Conservation (phyloP, 2,113 vertebrate genomes). For the Misgurnus anguillicaudatus region DNA sequence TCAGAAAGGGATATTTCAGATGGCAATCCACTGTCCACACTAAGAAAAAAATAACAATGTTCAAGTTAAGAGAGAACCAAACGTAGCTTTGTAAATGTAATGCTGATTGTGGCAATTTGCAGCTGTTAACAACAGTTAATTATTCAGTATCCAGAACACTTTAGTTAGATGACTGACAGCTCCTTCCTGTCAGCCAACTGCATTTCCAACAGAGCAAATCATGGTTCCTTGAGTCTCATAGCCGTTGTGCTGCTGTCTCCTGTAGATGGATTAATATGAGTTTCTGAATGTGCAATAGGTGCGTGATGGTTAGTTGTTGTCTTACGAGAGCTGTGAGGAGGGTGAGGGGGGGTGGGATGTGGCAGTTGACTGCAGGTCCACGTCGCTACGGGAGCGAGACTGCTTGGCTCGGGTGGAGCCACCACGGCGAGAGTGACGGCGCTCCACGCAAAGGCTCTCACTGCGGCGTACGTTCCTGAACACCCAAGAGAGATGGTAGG, state of each 20-base stretch:
- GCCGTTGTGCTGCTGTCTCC: slow-evolving; percentile 29
- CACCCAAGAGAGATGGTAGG: slow-evolving; percentile 19
- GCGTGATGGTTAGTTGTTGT: background rate
- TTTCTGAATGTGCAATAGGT: slow-evolving; percentile 5
- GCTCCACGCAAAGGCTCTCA: slow-evolving; percentile 86
- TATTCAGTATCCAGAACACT: no score
- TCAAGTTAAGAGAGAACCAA: background rate
- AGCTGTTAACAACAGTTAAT: background rate
- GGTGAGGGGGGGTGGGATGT: slow-evolving; percentile 64
- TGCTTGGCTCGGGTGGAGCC: slow-evolving; percentile 83
- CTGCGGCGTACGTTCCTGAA: slow-evolving; percentile 82
- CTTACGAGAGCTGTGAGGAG: slow-evolving; percentile 72
- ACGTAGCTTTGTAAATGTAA: background rate
- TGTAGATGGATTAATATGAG: background rate
- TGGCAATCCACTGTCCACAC: slow-evolving; percentile 69
- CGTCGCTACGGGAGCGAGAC: slow-evolving; percentile 90
- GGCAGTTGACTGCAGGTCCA: slow-evolving; percentile 83
- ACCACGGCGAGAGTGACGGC: slow-evolving; percentile 81
- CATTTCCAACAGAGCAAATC: background rate
- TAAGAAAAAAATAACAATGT: slow-evolving; percentile 54
- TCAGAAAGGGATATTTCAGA: slow-evolving; percentile 54
- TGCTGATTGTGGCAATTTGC: background rate
- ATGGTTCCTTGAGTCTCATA: background rate
- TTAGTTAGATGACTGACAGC: background rate
- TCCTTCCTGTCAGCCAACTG: background rate